Percentiles rank a stretch among this genome's conserved stretches.
Evolutionary conservation across 2,888 invertebrate genomes (phyloP).

Genomic region (Syrista parreyssii): DNA sequence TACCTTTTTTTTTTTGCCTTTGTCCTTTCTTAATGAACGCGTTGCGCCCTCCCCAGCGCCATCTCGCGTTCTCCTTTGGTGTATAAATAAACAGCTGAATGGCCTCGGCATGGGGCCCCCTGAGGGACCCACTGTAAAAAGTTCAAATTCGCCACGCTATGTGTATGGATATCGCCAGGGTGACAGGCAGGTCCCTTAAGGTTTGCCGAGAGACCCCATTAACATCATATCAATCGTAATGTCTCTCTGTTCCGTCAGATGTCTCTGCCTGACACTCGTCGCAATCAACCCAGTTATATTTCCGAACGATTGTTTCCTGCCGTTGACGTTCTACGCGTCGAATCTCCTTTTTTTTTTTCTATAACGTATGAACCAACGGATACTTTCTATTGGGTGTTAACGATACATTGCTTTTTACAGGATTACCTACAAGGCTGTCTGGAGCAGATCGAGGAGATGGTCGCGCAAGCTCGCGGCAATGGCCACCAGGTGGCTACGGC

Average conservation of each 20-base stretch:
- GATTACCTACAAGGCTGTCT: conserved; percentile 84
- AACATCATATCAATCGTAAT: not conserved
- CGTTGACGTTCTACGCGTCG: not conserved
- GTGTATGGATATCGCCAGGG: not conserved
- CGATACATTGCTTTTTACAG: conserved; percentile 67
- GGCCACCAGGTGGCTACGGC: conserved; percentile 45
- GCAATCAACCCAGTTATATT: too few relatives aligned
- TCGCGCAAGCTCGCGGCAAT: conserved; percentile 68
- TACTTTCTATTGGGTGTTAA: conserved; percentile 5
- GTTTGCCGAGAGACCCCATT: not conserved
- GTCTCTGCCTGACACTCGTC: not conserved
- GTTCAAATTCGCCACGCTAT: not conserved
- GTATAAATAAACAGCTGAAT: conserved; percentile 48
- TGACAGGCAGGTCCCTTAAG: not conserved
- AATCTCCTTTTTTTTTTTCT: not conserved
- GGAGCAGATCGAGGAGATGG: conserved; percentile 83
- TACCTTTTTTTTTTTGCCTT: not conserved
- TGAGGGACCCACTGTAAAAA: conserved; percentile 28
- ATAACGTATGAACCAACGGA: not conserved
- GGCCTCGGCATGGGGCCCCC: conserved; percentile 53
- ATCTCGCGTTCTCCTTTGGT: conserved; percentile 1
- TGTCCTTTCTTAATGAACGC: conserved; percentile 4
- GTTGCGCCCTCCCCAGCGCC: not conserved
- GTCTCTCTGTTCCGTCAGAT: not conserved
- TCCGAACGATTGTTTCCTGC: not conserved